Evolutionary conservation across 2,113 vertebrate genomes (phyloP).

Genomic region (Calidris pugnax): DNA sequence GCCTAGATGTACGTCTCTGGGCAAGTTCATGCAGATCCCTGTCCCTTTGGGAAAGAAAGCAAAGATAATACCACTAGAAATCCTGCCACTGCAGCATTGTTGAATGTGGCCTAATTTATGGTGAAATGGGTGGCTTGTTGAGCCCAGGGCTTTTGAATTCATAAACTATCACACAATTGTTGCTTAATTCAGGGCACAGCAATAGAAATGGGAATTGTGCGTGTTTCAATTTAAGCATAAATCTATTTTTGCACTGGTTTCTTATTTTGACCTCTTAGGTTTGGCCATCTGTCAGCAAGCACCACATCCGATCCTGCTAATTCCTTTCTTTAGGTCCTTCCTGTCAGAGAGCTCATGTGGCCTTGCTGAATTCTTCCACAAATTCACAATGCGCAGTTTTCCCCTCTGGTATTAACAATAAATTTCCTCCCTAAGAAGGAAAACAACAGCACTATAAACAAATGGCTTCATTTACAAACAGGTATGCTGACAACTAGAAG

Average conservation of each 20-base stretch:
- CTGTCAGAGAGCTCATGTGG: constrained; percentile 22
- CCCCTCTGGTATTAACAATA: neutral
- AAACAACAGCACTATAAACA: neutral
- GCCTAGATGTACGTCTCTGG: neutral
- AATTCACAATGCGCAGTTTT: neutral
- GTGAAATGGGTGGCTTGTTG: neutral
- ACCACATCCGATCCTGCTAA: constrained; percentile 45
- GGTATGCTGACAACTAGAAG: neutral
- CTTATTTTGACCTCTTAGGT: constrained; percentile 29
- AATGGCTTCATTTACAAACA: neutral
- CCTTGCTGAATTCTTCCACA: constrained; percentile 24
- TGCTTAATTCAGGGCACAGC: neutral
- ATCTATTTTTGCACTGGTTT: constrained; percentile 44
- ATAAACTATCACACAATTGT: neutral
- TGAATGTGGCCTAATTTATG: neutral
- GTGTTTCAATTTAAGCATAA: neutral
- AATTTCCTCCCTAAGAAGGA: neutral
- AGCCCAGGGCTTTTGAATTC: neutral
- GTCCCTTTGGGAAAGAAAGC: neutral
- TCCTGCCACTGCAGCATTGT: neutral
- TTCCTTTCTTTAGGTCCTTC: constrained; percentile 54
- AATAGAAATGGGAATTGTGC: neutral
- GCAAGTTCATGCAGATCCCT: neutral
- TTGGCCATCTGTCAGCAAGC: constrained; percentile 28
- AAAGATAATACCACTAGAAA: neutral